Conservation (phyloP, 2,113 vertebrate species). For the Cnemophilus loriae region DNA sequence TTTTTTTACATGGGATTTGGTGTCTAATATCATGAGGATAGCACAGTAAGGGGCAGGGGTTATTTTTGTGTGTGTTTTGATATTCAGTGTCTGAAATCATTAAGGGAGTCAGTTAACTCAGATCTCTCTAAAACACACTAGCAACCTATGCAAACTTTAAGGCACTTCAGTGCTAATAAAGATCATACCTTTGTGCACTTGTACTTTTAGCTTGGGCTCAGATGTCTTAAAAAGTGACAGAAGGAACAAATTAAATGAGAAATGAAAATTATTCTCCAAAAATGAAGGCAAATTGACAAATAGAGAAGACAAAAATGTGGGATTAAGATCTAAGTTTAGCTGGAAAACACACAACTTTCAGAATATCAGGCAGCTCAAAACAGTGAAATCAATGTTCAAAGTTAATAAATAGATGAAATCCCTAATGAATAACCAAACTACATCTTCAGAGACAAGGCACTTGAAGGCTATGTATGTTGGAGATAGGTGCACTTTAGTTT, state of each 20-base stretch:
- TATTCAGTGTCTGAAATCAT: background rate
- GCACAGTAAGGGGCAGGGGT: accelerated
- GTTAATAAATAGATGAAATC: background rate
- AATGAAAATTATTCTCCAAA: background rate
- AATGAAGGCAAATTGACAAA: background rate
- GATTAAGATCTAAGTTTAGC: background rate
- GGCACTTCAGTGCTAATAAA: background rate
- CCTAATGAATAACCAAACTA: background rate
- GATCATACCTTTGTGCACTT: background rate
- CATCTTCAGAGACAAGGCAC: background rate
- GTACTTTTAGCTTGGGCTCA: background rate
- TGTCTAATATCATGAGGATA: background rate
- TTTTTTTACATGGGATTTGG: background rate
- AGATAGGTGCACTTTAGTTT: background rate
- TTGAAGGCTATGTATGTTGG: background rate
- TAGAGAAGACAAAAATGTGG: background rate
- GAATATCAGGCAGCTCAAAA: background rate
- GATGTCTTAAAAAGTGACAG: background rate
- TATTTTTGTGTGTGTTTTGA: background rate
- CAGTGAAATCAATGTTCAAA: background rate
- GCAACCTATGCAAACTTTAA: background rate
- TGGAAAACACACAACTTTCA: background rate
- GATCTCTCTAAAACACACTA: background rate
- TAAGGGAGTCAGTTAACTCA: background rate
- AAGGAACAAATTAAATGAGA: background rate